Percentiles rank a stretch among this genome's conserved stretches.
These are phyloP conservation scores for Lasioglossum malachurum DNA, from an alignment of 2,888 invertebrate genomes.

Conservation along the genomic window DNA sequence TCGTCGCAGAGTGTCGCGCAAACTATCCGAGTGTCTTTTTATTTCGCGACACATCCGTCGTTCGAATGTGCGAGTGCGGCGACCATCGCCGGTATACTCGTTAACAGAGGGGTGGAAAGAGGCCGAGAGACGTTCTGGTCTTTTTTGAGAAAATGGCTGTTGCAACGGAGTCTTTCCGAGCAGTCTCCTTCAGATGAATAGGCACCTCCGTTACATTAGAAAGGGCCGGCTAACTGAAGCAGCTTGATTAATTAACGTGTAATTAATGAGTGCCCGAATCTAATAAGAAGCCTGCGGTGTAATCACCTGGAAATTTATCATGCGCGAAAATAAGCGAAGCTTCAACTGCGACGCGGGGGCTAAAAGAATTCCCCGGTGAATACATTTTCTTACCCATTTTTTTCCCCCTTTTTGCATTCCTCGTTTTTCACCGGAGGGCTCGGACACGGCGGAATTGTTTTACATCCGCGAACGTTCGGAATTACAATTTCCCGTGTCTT, in stretches of 20 bases:
- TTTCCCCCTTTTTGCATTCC: not conserved
- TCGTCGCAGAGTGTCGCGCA: not conserved
- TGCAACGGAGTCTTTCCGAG: conserved; percentile 55
- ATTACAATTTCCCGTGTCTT: conserved; percentile 16
- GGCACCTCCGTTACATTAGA: conserved; percentile 70
- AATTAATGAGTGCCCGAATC: conserved; percentile 78
- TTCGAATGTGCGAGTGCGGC: not conserved
- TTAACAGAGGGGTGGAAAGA: conserved; percentile 40
- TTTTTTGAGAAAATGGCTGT: conserved; percentile 70
- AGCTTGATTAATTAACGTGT: conserved; percentile 80
- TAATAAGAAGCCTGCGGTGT: conserved; percentile 77
- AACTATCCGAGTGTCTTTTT: not conserved
- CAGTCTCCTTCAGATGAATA: conserved; percentile 70
- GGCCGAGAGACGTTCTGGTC: conserved; percentile 53
- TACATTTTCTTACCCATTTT: not conserved
- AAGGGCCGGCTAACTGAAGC: conserved; percentile 76
- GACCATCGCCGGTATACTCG: conserved; percentile 67
- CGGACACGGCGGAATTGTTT: conserved; percentile 41
- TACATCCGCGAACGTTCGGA: conserved; percentile 20
- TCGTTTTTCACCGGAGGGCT: not conserved
- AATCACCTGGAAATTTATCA: conserved; percentile 75
- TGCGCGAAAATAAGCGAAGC: conserved; percentile 68
- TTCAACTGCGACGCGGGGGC: conserved; percentile 26
- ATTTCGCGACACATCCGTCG: not conserved
- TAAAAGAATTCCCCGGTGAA: conserved; percentile 30